These are phyloP conservation scores for Rhynchomys soricoides DNA, from an alignment of 2,113 vertebrate genomes.

Conservation along the genomic window DNA sequence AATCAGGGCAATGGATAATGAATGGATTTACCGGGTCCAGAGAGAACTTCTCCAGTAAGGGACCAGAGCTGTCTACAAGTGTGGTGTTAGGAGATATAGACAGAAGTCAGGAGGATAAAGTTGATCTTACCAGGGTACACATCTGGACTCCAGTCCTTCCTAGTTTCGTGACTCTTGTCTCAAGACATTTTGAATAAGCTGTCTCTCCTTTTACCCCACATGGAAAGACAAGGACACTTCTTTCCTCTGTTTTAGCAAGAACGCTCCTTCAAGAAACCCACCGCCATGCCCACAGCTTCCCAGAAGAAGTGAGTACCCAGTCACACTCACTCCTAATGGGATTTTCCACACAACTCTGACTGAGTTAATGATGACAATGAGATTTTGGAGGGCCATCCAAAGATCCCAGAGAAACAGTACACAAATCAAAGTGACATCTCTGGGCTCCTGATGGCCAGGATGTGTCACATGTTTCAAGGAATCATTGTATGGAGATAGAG, in stretches of 20 bases:
- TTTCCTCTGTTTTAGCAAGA: slow-evolving; percentile 28
- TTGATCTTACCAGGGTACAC: not conserved
- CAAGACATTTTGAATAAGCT: not conserved
- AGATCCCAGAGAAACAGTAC: not conserved
- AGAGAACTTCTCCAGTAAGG: not conserved
- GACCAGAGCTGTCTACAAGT: too few species aligned
- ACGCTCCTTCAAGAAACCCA: not conserved
- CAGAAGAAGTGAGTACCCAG: not conserved
- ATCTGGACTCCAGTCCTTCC: not conserved
- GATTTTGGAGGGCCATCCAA: not conserved
- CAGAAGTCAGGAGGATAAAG: not conserved
- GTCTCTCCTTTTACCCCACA: not conserved
- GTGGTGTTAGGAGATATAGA: not conserved
- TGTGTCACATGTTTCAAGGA: not conserved
- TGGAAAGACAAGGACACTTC: not conserved
- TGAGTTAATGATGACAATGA: not conserved
- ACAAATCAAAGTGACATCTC: not conserved
- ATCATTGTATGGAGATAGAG: fast-evolving
- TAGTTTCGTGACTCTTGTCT: not conserved
- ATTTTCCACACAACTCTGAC: not conserved
- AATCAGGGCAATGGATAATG: not conserved
- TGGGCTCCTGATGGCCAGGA: not conserved
- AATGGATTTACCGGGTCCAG: not conserved
- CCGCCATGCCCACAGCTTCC: fast-evolving
- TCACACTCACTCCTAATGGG: not conserved